phyloP scores from a whole-genome alignment of 2,888 invertebrate species.

The Epistrophe grossulariae region DNA sequence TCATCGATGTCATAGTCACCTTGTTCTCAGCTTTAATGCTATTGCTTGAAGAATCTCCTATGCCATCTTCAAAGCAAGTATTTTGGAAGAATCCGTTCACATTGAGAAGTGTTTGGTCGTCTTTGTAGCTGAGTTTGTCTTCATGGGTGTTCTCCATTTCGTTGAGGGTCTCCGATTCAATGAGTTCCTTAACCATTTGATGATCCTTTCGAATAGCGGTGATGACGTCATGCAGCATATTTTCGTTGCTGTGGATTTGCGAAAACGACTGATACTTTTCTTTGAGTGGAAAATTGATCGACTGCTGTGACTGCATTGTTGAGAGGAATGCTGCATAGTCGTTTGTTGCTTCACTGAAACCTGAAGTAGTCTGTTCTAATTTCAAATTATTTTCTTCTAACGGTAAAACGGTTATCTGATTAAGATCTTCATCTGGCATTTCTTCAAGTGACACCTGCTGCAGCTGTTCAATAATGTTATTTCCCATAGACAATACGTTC shows the following conservation, averaged over 20 bases:
- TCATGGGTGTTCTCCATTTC: constrained; percentile 77
- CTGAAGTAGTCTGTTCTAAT: constrained; percentile 55
- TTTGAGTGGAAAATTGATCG: constrained; percentile 64
- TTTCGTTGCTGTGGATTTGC: constrained; percentile 78
- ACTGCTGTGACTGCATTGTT: constrained; percentile 76
- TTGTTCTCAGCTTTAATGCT: constrained; percentile 76
- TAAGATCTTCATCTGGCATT: constrained; percentile 45
- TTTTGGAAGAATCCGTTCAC: constrained; percentile 77
- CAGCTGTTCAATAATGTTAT: constrained; percentile 67
- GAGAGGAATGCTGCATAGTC: constrained; percentile 60
- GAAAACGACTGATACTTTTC: constrained; percentile 77
- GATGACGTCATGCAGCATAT: constrained; percentile 80
- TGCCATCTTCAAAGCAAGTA: constrained; percentile 75
- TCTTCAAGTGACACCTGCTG: constrained; percentile 60
- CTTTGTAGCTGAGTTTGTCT: constrained; percentile 75
- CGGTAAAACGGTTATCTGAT: constrained; percentile 66
- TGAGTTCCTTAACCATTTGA: constrained; percentile 71
- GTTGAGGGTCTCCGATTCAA: constrained; percentile 79
- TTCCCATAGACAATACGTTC: constrained; percentile 55
- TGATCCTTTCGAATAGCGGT: constrained; percentile 80
- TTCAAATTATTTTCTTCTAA: constrained; percentile 26
- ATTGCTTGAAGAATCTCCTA: constrained; percentile 76
- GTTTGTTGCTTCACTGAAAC: constrained; percentile 30
- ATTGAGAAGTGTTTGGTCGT: constrained; percentile 61
- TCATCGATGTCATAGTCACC: constrained; percentile 71